phyloP scores from a whole-genome alignment of 2,113 vertebrate genomes.

The Rissa tridactyla region DNA sequence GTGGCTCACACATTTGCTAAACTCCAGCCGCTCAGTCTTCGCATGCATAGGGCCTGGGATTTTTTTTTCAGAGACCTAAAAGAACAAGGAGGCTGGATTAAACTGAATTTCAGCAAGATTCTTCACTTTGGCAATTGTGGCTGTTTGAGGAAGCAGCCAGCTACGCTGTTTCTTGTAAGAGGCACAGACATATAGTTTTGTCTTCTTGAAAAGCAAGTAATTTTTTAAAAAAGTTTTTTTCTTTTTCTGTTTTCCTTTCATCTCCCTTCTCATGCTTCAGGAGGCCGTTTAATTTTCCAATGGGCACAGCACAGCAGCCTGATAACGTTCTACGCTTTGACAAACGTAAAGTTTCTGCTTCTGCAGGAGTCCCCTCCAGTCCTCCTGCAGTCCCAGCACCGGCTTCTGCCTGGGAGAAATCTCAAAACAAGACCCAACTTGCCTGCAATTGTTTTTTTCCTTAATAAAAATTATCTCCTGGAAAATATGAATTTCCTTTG shows the following conservation, averaged over 20 bases:
- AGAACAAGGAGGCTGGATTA: neutral
- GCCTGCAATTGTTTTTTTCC: neutral
- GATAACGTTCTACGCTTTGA: neutral
- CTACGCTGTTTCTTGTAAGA: neutral
- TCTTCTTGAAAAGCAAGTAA: neutral
- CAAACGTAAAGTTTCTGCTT: neutral
- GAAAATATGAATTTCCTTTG: neutral
- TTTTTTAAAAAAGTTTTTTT: neutral
- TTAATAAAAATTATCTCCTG: neutral
- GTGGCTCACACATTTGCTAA: neutral
- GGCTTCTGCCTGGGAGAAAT: neutral
- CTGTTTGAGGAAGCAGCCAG: neutral
- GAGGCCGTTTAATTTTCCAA: neutral
- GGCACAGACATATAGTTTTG: rapidly evolving
- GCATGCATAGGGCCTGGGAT: neutral
- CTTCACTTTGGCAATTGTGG: neutral
- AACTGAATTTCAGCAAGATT: neutral
- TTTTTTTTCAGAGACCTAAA: neutral
- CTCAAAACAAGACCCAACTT: neutral
- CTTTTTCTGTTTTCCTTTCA: neutral
- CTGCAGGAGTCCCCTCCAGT: neutral
- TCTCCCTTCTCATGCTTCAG: neutral
- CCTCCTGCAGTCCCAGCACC: neutral
- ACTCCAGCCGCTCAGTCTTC: neutral
- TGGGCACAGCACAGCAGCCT: neutral